Conservation (phyloP, 2,888 invertebrate species). For the Alloplasta piceator region DNA sequence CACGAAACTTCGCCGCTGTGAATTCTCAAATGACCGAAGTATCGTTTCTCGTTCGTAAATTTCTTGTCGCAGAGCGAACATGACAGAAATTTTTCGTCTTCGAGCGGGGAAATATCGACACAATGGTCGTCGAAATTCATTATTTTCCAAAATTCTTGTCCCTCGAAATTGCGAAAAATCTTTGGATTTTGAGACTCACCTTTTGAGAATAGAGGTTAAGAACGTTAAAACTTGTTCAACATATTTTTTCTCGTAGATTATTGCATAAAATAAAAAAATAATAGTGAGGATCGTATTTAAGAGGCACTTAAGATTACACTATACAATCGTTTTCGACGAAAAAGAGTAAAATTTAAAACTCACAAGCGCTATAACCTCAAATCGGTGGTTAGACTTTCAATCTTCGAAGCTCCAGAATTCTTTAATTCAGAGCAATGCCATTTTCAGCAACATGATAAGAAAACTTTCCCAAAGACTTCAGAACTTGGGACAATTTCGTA, state of each 20-base stretch:
- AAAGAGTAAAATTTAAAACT: not conserved
- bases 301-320: no score
- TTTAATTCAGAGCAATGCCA: not conserved
- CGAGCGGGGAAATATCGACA: not conserved
- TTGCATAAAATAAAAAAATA: not conserved
- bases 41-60: slow-evolving; percentile 74
- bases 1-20: slow-evolving; percentile 74
- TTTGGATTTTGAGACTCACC: not conserved
- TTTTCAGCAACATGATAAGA: not conserved
- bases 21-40: slow-evolving; percentile 75
- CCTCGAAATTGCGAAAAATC: not conserved
- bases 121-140: not conserved
- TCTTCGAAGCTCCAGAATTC: not conserved
- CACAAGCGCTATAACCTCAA: slow-evolving; percentile 13
- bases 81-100: slow-evolving; percentile 31
- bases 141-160: not conserved
- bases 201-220: not conserved
- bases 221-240: not conserved
- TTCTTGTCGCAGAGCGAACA: slow-evolving; percentile 71
- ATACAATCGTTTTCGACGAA: no score
- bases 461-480: not conserved
- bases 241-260: not conserved
- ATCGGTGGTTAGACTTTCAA: not conserved
- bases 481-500: not conserved
- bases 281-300: not conserved